Evolutionary conservation across 2,797 vertebrate genomes (phyloP), one percentile per base, ranked within the genome.

Genomic region (Gymnothorax javanicus): DNA sequence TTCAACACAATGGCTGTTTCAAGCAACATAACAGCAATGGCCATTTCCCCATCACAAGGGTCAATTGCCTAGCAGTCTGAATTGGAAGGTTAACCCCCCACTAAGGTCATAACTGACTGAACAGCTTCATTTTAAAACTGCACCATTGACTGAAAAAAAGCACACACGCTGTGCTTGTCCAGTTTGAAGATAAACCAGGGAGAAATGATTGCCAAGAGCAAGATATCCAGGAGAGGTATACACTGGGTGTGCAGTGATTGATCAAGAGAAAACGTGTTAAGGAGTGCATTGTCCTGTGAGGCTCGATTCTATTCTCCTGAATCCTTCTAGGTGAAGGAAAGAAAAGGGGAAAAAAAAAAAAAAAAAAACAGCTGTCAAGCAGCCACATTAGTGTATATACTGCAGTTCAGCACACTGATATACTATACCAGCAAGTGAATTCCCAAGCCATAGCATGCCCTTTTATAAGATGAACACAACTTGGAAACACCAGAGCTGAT

Each of bases 401-500:
- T 25, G 64, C 2, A n/a, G 64, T n/a, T 67, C 20, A n/a, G 64
- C 6, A 67, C 64, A 67, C 64, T n/a, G 23, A 67, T 64, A 20
- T 7, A n/a, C 5, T 62, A 11, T 67, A 67, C 20, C 62, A n/a
- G n/a, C 8, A 67, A 8, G 64, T 67, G 64, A 67, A n/a, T 25
- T 67, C 64, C 64, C 64, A 25, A 67, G 64, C 6, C 4, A 67
- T 67, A n/a, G 64, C 23, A 7, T 67, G 64, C 64, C 64, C 64
- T n/a, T 67, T 67, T n/a, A 67, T 67, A 67, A 25, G 75, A 79
- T 79, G 12, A 79, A 79, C 75, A 67, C 64, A 67, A 25, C 64
- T 67, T 43, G 25, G 60, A 67, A 67, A 67, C 64, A 67, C 64
- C 64, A n/a, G 64, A n/a, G 23, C 64, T 67, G 64, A 67, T 67